Base-by-base conservation (phyloP, 1,140 invertebrate species). In the Neodiprion fabricii region DNA sequence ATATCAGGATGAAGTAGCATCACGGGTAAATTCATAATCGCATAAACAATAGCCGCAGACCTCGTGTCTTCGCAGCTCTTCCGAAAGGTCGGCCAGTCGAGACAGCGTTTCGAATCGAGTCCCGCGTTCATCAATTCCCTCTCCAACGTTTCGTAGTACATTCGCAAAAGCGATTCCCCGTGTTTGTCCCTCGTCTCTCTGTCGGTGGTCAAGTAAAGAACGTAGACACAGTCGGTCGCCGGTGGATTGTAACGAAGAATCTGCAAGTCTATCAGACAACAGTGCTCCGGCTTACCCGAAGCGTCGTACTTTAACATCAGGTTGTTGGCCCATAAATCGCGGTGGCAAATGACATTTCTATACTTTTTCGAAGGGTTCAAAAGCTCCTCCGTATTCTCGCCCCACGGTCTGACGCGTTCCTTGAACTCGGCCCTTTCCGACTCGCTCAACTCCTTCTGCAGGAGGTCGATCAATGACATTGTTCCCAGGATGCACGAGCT, bases 261-360 rank as follows among this genome's bases (percentile, higher is more conserved):
- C 82, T 93, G 93, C 72, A 91, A 93, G 79, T 94, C 92, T 21
- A 94, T 87, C 7, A 93, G 77, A 11, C 90, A 85, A 12, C 90
- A 90, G 9, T 84, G 79, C 1, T 85, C 72, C 1, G 89, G 76
- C 61, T 85, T 81, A 9, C 80, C 83, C 72, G 85, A 82, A 7
- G 81, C 79, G 1, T 88, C 81, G 74, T 90, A 90, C 80, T 91
- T 92, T 74, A 92, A 92, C 77, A 93, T 83, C 65, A 93, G 89
- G 80, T 93, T 93, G 73, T 92, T 92, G 0, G 89, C 84, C 92
- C 92, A 93, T 21, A 92, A 80, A 83, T 93, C 92, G 0, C 92
- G 92, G 73, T 93, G 92, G 75, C 91, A 91, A 3, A 93, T 76
- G 0, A 92, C 91, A 48, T 89, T 87, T 61, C 86, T 86, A 53